A percentile compares a stretch with the other conserved stretches of the same genome.
phyloP scores from a whole-genome alignment of 2,797 vertebrate species.

The Oreonectes daqikongensis region DNA sequence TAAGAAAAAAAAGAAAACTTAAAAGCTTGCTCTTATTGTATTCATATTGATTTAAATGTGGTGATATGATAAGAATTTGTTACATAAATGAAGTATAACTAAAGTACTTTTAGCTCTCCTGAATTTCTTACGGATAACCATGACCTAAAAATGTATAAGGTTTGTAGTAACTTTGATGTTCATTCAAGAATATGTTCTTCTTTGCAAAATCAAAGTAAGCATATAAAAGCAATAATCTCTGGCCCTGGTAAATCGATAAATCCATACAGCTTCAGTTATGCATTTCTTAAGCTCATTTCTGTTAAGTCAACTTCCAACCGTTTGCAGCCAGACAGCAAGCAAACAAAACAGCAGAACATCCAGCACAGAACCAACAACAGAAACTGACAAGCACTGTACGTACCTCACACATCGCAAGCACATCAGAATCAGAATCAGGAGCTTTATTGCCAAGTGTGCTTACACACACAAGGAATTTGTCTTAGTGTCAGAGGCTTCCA shows the following conservation, averaged over 20 bases:
- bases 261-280: not conserved
- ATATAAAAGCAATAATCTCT: not conserved
- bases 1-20: no score
- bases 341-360: constrained; percentile 17
- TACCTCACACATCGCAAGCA: constrained; percentile 40
- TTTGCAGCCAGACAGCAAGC: not conserved
- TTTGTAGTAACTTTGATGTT: not conserved
- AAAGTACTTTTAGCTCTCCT: not conserved
- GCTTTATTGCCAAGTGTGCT: no score
- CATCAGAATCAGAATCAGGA: no score
- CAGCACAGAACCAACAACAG: not conserved
- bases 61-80: not conserved
- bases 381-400: constrained; percentile 12
- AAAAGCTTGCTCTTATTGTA: no score
- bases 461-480: no score
- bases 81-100: not conserved
- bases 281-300: constrained; percentile 11
- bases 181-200: no score
- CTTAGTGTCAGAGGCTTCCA: no score
- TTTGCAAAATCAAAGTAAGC: not conserved
- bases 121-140: not conserved
- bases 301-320: constrained; percentile 11
- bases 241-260: not conserved
- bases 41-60: no score
- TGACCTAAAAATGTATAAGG: not conserved